A percentile compares a stretch with the other conserved stretches of the same genome.
Evolutionary conservation across 2,797 vertebrate genomes (phyloP).

Genomic region (Poecile montanus): DNA sequence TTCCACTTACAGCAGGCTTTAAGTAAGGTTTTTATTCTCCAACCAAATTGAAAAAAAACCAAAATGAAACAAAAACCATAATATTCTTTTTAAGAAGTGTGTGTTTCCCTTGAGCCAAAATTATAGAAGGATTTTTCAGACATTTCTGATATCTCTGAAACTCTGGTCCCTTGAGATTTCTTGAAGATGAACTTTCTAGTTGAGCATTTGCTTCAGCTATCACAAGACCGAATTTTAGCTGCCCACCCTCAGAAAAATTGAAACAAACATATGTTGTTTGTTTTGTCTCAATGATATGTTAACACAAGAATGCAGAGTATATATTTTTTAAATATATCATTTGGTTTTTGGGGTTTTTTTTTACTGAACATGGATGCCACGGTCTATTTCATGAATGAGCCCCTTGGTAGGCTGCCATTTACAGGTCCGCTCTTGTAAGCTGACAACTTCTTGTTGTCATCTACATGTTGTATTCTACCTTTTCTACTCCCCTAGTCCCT

Average conservation of each 20-base stretch:
- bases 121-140: neutral
- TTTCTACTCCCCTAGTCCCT: neutral
- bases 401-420: neutral
- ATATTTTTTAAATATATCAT: neutral
- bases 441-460: neutral
- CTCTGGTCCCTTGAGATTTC: neutral
- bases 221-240: neutral
- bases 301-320: neutral
- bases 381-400: neutral
- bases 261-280: neutral
- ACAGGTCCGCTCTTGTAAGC: neutral
- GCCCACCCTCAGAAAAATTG: neutral
- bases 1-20: neutral
- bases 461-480: neutral
- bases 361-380: neutral
- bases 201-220: neutral
- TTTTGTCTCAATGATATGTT: neutral
- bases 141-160: neutral
- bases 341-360: neutral
- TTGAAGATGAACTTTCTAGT: neutral
- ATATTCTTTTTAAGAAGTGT: neutral
- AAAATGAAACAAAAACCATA: too few relatives aligned
- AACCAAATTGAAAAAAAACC: neutral
- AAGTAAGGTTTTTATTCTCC: neutral
- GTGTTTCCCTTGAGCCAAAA: neutral